Base-by-base conservation (phyloP, 2,888 invertebrate genomes). In the Boloria euphrosyne region DNA sequence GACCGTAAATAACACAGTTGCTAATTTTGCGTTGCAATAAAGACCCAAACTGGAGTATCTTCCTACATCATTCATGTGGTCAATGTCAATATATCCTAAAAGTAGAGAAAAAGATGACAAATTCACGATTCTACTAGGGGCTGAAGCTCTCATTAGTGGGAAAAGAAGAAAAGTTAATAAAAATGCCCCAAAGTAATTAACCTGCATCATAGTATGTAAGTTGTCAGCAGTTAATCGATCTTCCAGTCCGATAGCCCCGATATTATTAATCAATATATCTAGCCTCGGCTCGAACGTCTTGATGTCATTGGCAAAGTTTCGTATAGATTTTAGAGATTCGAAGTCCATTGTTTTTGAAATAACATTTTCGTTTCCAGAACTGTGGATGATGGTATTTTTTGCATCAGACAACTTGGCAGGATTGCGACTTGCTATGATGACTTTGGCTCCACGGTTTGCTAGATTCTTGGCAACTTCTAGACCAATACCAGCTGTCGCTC, bases 1-100 rank as follows among this genome's bases (percentile, higher is more conserved):
- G 17, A 93, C 90, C 0, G 85, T 81, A 46, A 81, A 85, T 2
- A 89, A 58, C 0, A 86, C 71, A 17, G 78, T 76, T 10, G 87
- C 87, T 22, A 89, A 68, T 63, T 89, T 89, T 0, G 89, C 79
- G 59, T 89, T 88, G 67, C 95, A 85, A 75, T 96, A 96, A 47
- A 73, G 75, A 27, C 81, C 93, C 5, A 94, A 92, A 66, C 94
- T 93, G 0, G 93, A 91, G 62, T 95, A 94, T 62, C 91, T 88
- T 14, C 94, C 93, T 44, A 94, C 92, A 14, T 96, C 95, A 80
- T 97, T 97, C 71, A 96, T 83, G 69, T 95, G 95, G 38, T 95
- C 93, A 44, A 96, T 77, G 79, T 97, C 95, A 13, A 96, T 86
- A 0, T 93, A 90, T 0, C 96, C 94, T 1, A 96, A 78, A n/a